Base-by-base conservation (phyloP, 2,797 vertebrate genomes). In the Microchirus variegatus region DNA sequence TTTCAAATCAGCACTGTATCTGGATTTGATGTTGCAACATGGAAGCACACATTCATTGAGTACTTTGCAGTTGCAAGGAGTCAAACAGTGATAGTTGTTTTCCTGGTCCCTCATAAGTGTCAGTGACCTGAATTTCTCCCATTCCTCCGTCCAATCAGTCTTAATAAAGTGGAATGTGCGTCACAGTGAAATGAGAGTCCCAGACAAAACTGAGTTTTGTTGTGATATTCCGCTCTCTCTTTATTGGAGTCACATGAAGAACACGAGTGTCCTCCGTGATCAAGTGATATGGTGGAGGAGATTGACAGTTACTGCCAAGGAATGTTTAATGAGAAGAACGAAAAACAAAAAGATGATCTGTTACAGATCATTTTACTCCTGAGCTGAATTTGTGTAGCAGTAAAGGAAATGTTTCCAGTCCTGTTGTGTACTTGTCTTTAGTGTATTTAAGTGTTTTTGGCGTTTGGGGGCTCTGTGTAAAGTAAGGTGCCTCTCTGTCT, bases 241-340 rank as follows among this genome's bases (percentile, higher is more conserved):
- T 81, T 76, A 91, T 87, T 90, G 84, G 89, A 91, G 87, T 92
- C 92, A 93, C 91, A 92, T 92, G 92, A 88, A 89, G 78, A 90
- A 80, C 92, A 90, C 89, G 90, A 87, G 89, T 70, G 62, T 83
- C 80, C 70, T 81, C 76, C 1, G 68, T 70, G 80, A 92, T 90
- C 87, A 88, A 90, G 86, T 88, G 87, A 90, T 82, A 77, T 85
- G 80, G 84, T 72, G 77, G 77, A 75, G 66, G 50, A 76, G 63
- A 83, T 73, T 61, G 64, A 65, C 70, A 63, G 61, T 40, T 60
- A 57, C 18, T 79, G 77, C 64, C 17, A 70, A 72, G 67, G 83
- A 89, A 86, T 82, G 86, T 80, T 80, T 68, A 72, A 81, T 37
- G 16, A 77, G 67, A 70, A 37, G 59, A 49, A 58, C 43, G 10